Conservation (phyloP, 2,797 vertebrate species). For the Numenius phaeopus region DNA sequence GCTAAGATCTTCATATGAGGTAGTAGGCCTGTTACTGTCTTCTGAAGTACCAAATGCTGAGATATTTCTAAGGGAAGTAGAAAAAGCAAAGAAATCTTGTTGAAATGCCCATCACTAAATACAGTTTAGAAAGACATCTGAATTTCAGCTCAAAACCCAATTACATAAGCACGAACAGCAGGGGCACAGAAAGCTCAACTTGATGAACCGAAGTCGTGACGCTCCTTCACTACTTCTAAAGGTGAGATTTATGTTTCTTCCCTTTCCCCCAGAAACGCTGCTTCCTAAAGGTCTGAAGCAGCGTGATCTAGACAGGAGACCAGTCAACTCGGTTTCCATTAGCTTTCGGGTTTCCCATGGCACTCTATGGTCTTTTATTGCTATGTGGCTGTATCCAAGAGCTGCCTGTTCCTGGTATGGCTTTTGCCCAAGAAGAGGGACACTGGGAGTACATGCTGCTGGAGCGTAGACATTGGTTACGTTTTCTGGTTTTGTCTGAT, state of each 20-base stretch:
- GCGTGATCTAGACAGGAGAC: not conserved
- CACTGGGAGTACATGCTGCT: not conserved
- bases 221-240: not conserved
- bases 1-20: not conserved
- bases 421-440: not conserved
- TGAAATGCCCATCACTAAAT: not conserved
- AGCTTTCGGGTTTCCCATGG: not conserved
- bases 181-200: not conserved
- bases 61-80: not conserved
- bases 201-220: not conserved
- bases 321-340: not conserved
- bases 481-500: not conserved
- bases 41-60: not conserved
- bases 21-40: not conserved
- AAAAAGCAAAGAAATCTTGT: not conserved
- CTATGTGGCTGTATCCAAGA: not conserved
- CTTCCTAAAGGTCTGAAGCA: not conserved
- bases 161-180: not conserved
- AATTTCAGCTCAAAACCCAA: not conserved
- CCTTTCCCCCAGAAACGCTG: not conserved
- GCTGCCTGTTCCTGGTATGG: not conserved
- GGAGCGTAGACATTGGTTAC: not conserved
- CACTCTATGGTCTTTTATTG: not conserved
- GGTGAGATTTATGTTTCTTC: not conserved
- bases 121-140: not conserved